Conservation (phyloP, 2,797 vertebrate genomes). For the Sebastes steindachneri region DNA sequence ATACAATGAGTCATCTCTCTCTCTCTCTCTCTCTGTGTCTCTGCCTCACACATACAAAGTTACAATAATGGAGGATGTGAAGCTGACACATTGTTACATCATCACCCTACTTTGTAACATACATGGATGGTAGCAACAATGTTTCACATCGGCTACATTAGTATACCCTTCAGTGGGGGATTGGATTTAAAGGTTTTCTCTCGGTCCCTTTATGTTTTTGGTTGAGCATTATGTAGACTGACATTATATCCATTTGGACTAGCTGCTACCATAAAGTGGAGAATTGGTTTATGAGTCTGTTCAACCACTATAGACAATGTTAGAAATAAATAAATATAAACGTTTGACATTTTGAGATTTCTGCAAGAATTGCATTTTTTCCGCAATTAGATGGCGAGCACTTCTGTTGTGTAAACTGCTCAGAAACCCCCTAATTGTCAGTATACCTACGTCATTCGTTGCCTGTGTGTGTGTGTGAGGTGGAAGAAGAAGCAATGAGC, state of each 20-base stretch:
- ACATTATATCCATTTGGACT: background rate
- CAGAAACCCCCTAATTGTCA: too few relatives aligned
- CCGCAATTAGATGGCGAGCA: too few relatives aligned
- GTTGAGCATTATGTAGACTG: background rate
- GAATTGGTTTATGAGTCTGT: background rate
- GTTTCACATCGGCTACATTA: too few relatives aligned
- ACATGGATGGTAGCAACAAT: background rate
- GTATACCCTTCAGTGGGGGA: background rate
- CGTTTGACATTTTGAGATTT: too few relatives aligned
- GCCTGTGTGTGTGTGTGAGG: background rate
- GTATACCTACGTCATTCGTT: background rate
- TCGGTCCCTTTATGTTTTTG: background rate
- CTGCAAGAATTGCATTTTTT: too few relatives aligned
- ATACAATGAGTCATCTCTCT: too few relatives aligned
- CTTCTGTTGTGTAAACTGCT: too few relatives aligned
- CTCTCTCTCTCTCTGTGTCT: background rate
- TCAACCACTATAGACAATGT: background rate
- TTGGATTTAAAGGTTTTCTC: background rate
- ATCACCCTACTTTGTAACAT: background rate
- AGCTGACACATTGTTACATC: background rate
- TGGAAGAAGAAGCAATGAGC: conserved; percentile 53
- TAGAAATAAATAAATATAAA: background rate
- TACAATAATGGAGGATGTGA: conserved; percentile 15
- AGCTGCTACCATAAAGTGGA: background rate
- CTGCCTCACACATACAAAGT: background rate